Evolutionary conservation across 2,113 vertebrate genomes (phyloP).

Genomic region (Bagarius yarrelli): DNA sequence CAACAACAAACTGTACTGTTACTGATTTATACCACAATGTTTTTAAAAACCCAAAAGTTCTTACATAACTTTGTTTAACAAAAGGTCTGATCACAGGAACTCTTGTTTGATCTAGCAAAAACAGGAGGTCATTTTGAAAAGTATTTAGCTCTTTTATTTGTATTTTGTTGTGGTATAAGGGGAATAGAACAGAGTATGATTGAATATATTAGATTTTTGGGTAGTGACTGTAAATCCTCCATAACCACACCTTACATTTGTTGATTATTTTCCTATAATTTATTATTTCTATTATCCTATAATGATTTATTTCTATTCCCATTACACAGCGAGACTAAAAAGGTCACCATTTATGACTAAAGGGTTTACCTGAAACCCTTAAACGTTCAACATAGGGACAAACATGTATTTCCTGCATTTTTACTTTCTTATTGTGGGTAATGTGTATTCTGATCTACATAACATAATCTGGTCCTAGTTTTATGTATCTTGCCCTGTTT

Average conservation of each 20-base stretch:
- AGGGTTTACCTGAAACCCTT: not conserved
- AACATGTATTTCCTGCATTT: not conserved
- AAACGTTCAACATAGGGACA: not conserved
- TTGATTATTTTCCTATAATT: not conserved
- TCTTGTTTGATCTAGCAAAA: too few relatives aligned
- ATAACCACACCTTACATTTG: not conserved
- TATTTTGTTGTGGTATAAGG: not conserved
- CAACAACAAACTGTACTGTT: not conserved
- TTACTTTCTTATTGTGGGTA: too few relatives aligned
- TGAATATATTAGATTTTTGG: not conserved
- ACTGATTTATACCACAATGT: not conserved
- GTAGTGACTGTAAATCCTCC: not conserved
- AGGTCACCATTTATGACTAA: not conserved
- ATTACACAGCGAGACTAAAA: not conserved
- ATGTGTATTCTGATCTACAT: not conserved
- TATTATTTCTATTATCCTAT: too few relatives aligned
- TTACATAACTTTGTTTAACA: not conserved
- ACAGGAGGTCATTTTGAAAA: too few relatives aligned
- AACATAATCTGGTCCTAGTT: not conserved
- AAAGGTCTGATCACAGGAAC: not conserved
- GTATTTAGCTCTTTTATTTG: not conserved
- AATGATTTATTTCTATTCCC: too few relatives aligned
- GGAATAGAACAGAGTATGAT: not conserved
- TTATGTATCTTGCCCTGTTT: not conserved
- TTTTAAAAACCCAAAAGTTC: not conserved